phyloP scores from a whole-genome alignment of 2,113 vertebrate species.

The Telmatochromis sp. region DNA sequence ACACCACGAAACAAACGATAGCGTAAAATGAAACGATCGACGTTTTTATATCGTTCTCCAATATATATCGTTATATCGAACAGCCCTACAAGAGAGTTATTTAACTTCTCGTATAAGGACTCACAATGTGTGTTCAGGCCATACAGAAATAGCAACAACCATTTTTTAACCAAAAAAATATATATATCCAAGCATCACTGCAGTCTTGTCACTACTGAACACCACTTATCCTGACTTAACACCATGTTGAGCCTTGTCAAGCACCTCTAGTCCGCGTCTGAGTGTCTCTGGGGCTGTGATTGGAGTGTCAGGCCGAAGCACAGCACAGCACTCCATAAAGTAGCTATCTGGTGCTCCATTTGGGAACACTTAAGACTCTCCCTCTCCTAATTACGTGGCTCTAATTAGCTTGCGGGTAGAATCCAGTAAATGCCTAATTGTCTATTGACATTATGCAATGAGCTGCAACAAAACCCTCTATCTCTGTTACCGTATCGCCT shows the following conservation, averaged over 20 bases:
- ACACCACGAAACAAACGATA: neutral
- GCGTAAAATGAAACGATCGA: neutral
- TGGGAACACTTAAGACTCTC: slow-evolving; percentile 66
- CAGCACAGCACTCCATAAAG: slow-evolving; percentile 34
- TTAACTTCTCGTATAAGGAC: neutral
- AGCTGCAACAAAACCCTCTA: slow-evolving; percentile 60
- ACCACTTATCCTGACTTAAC: slow-evolving; percentile 34
- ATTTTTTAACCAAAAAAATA: neutral
- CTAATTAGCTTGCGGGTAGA: slow-evolving; percentile 68
- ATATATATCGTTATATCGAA: neutral
- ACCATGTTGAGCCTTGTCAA: slow-evolving; percentile 7
- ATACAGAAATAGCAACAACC: neutral
- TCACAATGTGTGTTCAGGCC: neutral
- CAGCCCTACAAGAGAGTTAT: neutral
- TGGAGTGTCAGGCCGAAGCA: slow-evolving; percentile 24
- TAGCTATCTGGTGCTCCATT: slow-evolving; percentile 56
- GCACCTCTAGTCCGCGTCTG: slow-evolving; percentile 7
- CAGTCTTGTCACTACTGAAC: neutral
- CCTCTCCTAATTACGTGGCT: slow-evolving; percentile 62
- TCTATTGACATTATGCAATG: slow-evolving; percentile 72
- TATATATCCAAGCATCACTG: neutral
- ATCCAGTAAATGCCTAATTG: slow-evolving; percentile 71
- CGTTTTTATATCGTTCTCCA: neutral
- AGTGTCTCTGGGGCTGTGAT: slow-evolving; percentile 20
- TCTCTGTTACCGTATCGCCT: slow-evolving; percentile 49